Conservation (phyloP, 2,797 vertebrate genomes). For the Myotis vivesi region DNA sequence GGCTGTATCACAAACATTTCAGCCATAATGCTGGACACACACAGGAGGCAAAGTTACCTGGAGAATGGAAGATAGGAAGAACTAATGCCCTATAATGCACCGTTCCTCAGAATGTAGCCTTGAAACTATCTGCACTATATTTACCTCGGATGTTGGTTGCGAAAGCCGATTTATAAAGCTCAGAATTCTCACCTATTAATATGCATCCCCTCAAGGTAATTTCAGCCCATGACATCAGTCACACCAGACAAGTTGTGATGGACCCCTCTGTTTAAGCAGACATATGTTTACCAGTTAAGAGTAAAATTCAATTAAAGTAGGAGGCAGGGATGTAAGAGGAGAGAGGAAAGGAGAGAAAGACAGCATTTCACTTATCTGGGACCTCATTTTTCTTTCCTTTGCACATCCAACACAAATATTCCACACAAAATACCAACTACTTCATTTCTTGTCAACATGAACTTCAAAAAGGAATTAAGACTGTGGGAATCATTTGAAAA, state of each 20-base stretch:
- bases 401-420: background rate
- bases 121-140: background rate
- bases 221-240: background rate
- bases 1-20: background rate
- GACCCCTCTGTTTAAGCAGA: background rate
- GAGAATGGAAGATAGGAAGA: background rate
- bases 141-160: background rate
- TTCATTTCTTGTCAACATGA: background rate
- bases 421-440: background rate
- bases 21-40: background rate
- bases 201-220: background rate
- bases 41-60: background rate
- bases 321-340: background rate
- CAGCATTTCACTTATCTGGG: background rate
- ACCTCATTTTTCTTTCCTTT: background rate
- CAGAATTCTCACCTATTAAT: background rate
- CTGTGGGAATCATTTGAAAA: conserved; percentile 18
- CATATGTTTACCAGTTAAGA: background rate
- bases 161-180: background rate
- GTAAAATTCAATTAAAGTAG: background rate
- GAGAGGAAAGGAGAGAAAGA: background rate
- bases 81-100: background rate
- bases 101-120: background rate
- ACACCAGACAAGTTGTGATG: background rate
- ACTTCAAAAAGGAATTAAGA: conserved; percentile 20